These are phyloP conservation scores for Leptinotarsa peninsularis DNA, from an alignment of 2,888 invertebrate genomes.

Conservation along the genomic window DNA sequence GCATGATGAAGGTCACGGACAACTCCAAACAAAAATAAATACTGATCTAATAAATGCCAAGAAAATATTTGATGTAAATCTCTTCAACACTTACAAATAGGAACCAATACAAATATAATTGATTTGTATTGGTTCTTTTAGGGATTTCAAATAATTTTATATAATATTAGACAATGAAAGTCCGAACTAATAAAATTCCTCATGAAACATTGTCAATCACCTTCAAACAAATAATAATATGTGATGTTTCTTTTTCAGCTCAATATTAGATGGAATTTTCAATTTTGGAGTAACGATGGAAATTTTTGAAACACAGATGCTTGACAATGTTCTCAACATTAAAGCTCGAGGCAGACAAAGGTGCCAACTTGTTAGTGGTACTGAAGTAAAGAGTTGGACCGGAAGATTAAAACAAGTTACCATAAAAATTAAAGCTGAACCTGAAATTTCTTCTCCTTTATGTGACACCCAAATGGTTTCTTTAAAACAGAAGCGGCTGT, in stretches of 20 bases:
- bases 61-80: too few relatives aligned
- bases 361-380: constrained; percentile 71
- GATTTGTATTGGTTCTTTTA: too few relatives aligned
- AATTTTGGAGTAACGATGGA: constrained; percentile 75
- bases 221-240: too few relatives aligned
- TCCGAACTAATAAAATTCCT: too few relatives aligned
- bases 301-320: constrained; percentile 75
- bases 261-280: constrained; percentile 51
- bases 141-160: too few relatives aligned
- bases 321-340: constrained; percentile 69
- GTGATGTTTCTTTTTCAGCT: constrained; percentile 11
- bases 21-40: too few relatives aligned
- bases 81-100: too few relatives aligned
- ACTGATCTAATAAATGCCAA: too few relatives aligned
- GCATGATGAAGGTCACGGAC: too few relatives aligned
- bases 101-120: too few relatives aligned
- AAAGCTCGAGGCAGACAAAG: constrained; percentile 82
- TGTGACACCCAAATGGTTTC: constrained; percentile 66
- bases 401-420: constrained; percentile 69
- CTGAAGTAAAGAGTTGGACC: constrained; percentile 58
- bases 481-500: constrained; percentile 65
- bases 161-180: too few relatives aligned
- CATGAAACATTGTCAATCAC: too few relatives aligned
- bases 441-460: constrained; percentile 71
- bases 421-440: constrained; percentile 78